Conservation (phyloP, 2,113 vertebrate genomes). For the Platichthys flesus region DNA sequence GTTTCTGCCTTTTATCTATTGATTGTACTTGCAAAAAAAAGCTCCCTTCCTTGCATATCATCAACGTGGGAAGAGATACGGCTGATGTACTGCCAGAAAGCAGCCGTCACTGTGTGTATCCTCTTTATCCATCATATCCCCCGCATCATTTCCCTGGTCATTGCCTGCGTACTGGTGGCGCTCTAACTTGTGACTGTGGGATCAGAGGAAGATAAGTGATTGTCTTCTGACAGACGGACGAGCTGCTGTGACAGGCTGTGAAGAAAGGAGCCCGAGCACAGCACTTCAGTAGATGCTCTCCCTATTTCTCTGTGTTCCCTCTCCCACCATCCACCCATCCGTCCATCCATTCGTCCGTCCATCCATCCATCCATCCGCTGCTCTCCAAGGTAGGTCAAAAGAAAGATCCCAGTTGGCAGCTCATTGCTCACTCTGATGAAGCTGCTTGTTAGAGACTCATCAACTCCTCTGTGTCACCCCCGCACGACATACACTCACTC, state of each 20-base stretch:
- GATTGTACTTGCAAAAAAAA: slow-evolving; percentile 29
- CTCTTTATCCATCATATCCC: slow-evolving; percentile 65
- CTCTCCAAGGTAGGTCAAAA: slow-evolving; percentile 79
- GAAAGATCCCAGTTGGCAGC: slow-evolving; percentile 72
- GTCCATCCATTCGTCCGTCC: slow-evolving; percentile 43
- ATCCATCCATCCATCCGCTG: slow-evolving; percentile 55
- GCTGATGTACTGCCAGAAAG: slow-evolving; percentile 35
- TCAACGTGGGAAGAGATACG: slow-evolving; percentile 25
- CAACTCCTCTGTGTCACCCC: slow-evolving; percentile 42
- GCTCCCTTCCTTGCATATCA: background rate
- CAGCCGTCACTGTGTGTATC: slow-evolving; percentile 48
- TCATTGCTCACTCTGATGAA: slow-evolving; percentile 80
- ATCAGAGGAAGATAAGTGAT: slow-evolving; percentile 69
- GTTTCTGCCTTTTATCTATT: slow-evolving; percentile 24
- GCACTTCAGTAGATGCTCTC: slow-evolving; percentile 50
- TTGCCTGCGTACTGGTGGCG: slow-evolving; percentile 53
- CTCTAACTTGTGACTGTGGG: slow-evolving; percentile 60
- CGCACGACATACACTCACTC: background rate
- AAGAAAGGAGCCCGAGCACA: slow-evolving; percentile 51
- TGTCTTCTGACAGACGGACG: slow-evolving; percentile 57
- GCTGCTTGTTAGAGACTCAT: slow-evolving; percentile 79
- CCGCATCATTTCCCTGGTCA: slow-evolving; percentile 70
- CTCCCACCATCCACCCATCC: background rate
- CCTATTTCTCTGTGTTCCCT: slow-evolving; percentile 41
- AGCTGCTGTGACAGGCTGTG: slow-evolving; percentile 57